Evolutionary conservation across 2,113 vertebrate species (phyloP).

Genomic region (Malurus alboscapulatus): DNA sequence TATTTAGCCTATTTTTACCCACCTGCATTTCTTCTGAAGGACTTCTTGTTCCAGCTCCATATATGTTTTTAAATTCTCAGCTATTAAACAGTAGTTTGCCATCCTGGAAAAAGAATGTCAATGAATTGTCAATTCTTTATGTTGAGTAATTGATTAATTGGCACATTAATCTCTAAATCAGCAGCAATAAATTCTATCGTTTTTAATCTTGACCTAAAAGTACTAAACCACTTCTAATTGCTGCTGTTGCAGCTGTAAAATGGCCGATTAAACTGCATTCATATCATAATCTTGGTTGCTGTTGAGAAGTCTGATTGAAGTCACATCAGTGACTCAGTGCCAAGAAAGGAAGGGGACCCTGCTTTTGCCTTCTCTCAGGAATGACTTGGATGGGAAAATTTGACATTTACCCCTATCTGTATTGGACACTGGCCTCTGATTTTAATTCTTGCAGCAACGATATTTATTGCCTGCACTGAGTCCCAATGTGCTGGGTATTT

Average conservation of each 20-base stretch:
- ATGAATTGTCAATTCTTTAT: conserved; percentile 73
- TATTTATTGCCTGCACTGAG: background rate
- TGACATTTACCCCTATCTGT: background rate
- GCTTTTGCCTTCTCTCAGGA: background rate
- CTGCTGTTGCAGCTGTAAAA: conserved; percentile 48
- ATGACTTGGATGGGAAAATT: background rate
- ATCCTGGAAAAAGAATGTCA: conserved; percentile 67
- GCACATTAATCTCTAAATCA: conserved; percentile 76
- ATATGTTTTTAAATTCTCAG: background rate
- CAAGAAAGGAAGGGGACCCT: background rate
- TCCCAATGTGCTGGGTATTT: background rate
- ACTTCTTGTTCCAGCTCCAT: background rate
- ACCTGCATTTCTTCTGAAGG: background rate
- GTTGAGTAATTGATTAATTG: conserved; percentile 74
- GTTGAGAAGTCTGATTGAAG: conserved; percentile 54
- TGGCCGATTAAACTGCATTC: conserved; percentile 63
- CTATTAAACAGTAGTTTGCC: conserved; percentile 48
- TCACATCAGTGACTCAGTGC: background rate
- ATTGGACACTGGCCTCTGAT: background rate
- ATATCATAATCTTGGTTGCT: conserved; percentile 44
- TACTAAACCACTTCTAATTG: conserved; percentile 66
- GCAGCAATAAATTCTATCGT: conserved; percentile 67
- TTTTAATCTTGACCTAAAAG: conserved; percentile 74
- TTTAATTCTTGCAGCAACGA: background rate
- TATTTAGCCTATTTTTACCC: background rate